Conservation (phyloP, 2,888 invertebrate species). For the Pammene fasciana region DNA sequence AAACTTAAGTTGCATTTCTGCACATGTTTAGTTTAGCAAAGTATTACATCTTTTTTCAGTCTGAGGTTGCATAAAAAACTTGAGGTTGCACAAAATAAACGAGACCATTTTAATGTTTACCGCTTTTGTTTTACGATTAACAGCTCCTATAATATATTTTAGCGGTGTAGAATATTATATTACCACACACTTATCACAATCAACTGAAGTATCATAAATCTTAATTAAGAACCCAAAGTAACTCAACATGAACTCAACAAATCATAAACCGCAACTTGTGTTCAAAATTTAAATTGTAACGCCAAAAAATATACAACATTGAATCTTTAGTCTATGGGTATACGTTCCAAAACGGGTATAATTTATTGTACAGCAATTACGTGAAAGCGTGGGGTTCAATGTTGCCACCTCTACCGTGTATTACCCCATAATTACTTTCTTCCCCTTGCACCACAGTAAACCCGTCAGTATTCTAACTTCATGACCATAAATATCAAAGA, state of each 20-base stretch:
- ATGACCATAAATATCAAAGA: not conserved
- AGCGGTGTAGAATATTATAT: not conserved
- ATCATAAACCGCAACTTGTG: constrained; percentile 18
- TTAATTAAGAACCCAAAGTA: constrained; percentile 16
- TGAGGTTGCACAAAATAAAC: too few species aligned
- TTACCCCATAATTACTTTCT: constrained; percentile 75
- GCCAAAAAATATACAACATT: not conserved
- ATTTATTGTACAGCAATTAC: constrained; percentile 25
- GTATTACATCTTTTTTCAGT: too few species aligned
- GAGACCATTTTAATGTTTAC: too few species aligned
- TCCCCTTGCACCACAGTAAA: constrained; percentile 51
- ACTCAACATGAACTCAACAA: constrained; percentile 20
- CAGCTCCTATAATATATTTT: not conserved
- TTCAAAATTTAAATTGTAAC: constrained; percentile 9
- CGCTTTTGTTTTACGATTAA: not conserved
- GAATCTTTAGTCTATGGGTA: constrained; percentile 6
- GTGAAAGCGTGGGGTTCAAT: constrained; percentile 31
- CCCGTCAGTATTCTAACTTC: not conserved
- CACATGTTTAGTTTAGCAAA: too few species aligned
- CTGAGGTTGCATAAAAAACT: too few species aligned
- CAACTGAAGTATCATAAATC: constrained; percentile 13
- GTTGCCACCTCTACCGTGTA: constrained; percentile 55
- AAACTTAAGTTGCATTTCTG: too few species aligned
- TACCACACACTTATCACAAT: not conserved
- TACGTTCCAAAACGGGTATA: constrained; percentile 27